Base-by-base conservation (phyloP, 2,888 invertebrate species). In the Mythimna lalbum region DNA sequence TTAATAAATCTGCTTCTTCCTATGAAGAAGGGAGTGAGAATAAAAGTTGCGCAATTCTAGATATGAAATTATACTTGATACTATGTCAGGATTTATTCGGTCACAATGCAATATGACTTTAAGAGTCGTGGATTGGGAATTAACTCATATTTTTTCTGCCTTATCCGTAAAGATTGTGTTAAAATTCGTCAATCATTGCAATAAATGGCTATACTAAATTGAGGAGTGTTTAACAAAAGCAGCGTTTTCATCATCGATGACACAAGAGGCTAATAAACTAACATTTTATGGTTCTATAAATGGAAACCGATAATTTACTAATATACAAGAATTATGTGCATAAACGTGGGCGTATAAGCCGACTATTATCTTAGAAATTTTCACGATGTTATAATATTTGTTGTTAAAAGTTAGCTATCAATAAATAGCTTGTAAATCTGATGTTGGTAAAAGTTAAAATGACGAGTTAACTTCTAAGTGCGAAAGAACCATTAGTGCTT, bases 231-330 rank as follows among this genome's bases (percentile, higher is more conserved):
- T 33, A 55, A 57, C 31, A 82, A 82, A 67, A 67, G 33, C 4
- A 53, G 47, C 17, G 62, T 47, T 70, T 53, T 59, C 53, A 63
- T 73, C 76, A 76, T 71, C 70, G 56, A 77, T 73, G 77, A 80
- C 69, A 71, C 67, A 71, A 76, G 66, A 61, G 49, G 33, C 55
- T 59, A 78, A 68, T 70, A 73, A 80, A 76, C 55, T 19, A 61
- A 64, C 43, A 59, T 68, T 70, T 80, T 76, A 71, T 66, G 52
- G 14, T 53, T 47, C 77, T 69, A 62, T 57, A 76, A 64, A 80
- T 69, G 77, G 77, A 39, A 59, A 67, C 21, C 23, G 47, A 83
- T 67, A 80, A 80, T 76, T 76, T 64, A 63, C 56, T 50, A 52
- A 56, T 69, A 63, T n/a, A 56, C 33, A 69, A 67, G 73, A 83